Evolutionary conservation across 2,888 invertebrate genomes (phyloP), one percentile per base, ranked within the genome.

Genomic region (Lycocerus yunnanus): DNA sequence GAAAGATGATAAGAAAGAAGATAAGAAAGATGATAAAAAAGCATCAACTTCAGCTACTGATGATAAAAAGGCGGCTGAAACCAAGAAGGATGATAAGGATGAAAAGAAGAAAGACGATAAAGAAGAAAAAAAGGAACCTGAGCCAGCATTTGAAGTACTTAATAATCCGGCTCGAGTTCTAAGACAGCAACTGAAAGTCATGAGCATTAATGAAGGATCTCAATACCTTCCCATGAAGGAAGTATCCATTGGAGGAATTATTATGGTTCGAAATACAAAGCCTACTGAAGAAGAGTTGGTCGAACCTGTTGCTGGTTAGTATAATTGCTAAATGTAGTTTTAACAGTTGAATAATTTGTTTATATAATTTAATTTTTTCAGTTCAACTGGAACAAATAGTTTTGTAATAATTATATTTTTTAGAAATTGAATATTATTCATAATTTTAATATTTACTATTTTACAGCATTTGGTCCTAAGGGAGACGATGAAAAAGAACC

Each of bases 401-500:
- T n/a, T n/a, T n/a, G n/a, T n/a, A n/a, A n/a, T n/a, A n/a, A n/a
- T n/a, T n/a, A n/a, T n/a, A n/a, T n/a, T n/a, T n/a, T n/a, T n/a
- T n/a, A n/a, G n/a, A n/a, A n/a, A n/a, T n/a, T n/a, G n/a, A n/a
- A n/a, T n/a, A n/a, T n/a, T n/a, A n/a, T n/a, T n/a, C n/a, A n/a
- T 43, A 18, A 63, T 18, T n/a, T n/a, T 43, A n/a, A 43, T 43
- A 6, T 20, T n/a, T 8, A 63, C 8, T n/a, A 18, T 63, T 16
- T 63, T 72, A 11, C 84, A 85, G 96, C 96, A 0, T 95, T 94
- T 83, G 96, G 96, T 0, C 96, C 95, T 2, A 95, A 95, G 85
- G 92, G 94, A 15, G 98, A 97, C 79, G 98, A 98, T 83, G 97
- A 97, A 82, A 96, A 96, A 84, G 98, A 99, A 87, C 97, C 98